Conservation (phyloP, 2,797 vertebrate species). For the Sebastes oblongus region DNA sequence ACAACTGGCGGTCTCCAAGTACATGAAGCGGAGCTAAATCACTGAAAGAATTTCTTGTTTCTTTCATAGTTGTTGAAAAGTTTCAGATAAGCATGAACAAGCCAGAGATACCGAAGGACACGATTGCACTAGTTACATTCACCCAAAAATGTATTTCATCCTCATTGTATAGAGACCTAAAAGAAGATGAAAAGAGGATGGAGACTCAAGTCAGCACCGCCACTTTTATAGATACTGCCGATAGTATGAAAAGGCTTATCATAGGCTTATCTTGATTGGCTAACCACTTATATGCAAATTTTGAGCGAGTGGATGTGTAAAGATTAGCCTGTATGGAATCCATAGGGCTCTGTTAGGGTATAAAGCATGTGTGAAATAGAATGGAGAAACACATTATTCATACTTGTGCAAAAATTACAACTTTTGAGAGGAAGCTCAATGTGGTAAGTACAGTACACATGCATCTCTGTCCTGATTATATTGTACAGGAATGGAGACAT, state of each 20-base stretch:
- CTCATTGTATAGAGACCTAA: neutral
- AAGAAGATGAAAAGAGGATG: neutral
- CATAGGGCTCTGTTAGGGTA: neutral
- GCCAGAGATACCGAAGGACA: neutral
- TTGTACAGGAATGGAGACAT: neutral
- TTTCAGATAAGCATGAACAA: neutral
- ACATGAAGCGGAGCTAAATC: neutral
- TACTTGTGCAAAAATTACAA: neutral
- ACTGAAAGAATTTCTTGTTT: neutral
- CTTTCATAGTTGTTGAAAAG: neutral
- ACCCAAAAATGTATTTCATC: neutral
- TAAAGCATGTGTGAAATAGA: neutral
- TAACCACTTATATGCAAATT: conserved; percentile 8
- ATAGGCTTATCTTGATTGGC: conserved; percentile 4
- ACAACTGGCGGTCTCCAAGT: neutral
- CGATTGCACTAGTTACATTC: neutral
- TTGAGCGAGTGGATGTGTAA: neutral
- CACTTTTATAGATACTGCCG: neutral
- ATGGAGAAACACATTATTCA: neutral
- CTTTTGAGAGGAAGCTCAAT: neutral
- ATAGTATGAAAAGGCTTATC: neutral
- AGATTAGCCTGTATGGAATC: neutral
- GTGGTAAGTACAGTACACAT: neutral
- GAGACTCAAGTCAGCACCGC: neutral
- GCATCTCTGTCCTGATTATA: neutral